These are phyloP conservation scores for Drosophila kokeensis DNA, from an alignment of 2,888 invertebrate species.

Conservation along the genomic window DNA sequence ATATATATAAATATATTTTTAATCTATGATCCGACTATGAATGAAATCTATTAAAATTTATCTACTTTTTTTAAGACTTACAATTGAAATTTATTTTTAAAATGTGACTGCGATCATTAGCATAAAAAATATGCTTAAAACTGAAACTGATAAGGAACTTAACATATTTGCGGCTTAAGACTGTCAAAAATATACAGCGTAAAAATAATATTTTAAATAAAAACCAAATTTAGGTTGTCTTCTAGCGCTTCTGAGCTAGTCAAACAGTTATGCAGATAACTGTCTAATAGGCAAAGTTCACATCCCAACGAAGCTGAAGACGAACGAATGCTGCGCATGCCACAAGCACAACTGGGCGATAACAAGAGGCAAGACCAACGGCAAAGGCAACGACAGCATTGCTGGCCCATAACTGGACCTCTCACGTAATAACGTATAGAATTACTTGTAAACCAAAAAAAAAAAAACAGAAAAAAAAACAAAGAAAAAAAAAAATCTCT, in stretches of 20 bases:
- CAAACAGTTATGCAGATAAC: conserved; percentile 36
- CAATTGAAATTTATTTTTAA: not conserved
- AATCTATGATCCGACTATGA: not conserved
- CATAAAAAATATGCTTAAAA: not conserved
- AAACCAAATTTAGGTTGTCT: not conserved
- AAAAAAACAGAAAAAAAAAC: conserved; percentile 14
- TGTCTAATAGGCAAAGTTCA: conserved; percentile 75
- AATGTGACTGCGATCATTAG: not conserved
- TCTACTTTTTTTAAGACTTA: not conserved
- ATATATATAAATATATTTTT: too few relatives aligned
- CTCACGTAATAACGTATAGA: conserved; percentile 80
- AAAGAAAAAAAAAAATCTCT: conserved; percentile 57
- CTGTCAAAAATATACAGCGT: not conserved
- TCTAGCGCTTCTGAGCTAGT: not conserved
- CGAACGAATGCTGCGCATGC: conserved; percentile 32
- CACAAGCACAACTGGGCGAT: conserved; percentile 35
- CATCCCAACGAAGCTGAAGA: conserved; percentile 38
- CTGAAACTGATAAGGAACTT: not conserved
- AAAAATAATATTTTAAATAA: not conserved
- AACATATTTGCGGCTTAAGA: not conserved
- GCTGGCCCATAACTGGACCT: conserved; percentile 79
- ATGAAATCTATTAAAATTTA: not conserved
- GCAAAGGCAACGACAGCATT: conserved; percentile 61
- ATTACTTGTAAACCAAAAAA: conserved; percentile 60
- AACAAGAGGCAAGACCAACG: conserved; percentile 39